Base-by-base conservation (phyloP, 2,113 vertebrate species). In the Albula glossodonta region DNA sequence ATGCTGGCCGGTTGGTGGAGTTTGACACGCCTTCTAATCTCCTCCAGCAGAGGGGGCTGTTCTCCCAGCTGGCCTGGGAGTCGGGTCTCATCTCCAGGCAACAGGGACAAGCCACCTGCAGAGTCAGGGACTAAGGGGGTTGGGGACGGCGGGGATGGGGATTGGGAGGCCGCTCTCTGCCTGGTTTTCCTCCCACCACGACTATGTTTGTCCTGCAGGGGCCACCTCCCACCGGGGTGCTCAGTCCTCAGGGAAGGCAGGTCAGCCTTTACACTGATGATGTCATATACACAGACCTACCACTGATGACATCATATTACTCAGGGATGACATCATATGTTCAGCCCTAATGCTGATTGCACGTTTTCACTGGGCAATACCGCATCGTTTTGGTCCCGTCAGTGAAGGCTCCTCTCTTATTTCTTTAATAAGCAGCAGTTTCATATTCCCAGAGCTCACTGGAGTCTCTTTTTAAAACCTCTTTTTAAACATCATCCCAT, bases 21-120 rank as follows among this genome's bases (percentile, higher is more conserved):
- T 93, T 93, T 85, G 93, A 93, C 84, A 87, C 88, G 31, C 91
- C 93, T 51, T 88, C 88, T 10, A 85, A 87, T 70, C 87, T 94
- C 83, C 88, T 94, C 88, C 50, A 86, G 78, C 17, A 2, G 88
- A 91, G 90, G 88, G 89, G 89, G 77, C 63, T 89, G 70, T 94
- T 95, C 90, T 94, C 90, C 84, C 82, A 91, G 88, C 94, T 93
- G 90, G 83, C 86, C 87, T 86, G 82, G 86, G 92, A 93, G 80
- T 85, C 87, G 80, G 89, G 89, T 60, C 87, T 91, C 88, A 90
- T 25, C 13, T 15, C 79, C 57, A 70, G 31, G 66, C 53, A 85
- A 66, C 57, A 9, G 31, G 17, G 85, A 70, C 31, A 41, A 41
- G 31, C 31, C 31, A 41, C 31, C 31, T 41, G 31, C 31, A 41